Percentiles rank a stretch among this genome's conserved stretches.
Conservation (phyloP, 2,113 vertebrate genomes). For the Vanacampus margaritifer region DNA sequence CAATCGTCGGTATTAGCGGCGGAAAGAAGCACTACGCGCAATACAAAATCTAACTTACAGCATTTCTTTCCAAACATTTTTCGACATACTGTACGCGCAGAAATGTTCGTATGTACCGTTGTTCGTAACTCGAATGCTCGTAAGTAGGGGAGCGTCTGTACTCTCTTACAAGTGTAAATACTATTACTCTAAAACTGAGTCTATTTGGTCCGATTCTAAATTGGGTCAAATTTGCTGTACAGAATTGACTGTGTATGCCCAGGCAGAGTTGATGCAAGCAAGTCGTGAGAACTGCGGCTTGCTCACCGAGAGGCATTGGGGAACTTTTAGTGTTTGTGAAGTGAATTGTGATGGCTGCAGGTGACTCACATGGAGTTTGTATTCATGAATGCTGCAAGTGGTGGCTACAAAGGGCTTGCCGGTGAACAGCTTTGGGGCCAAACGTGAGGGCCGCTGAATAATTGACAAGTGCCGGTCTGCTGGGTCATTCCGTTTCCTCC, state of each 20-base stretch:
- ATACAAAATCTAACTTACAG: too few species aligned
- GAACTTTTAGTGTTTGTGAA: constrained; percentile 6
- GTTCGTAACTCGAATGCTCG: too few species aligned
- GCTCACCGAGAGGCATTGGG: neutral
- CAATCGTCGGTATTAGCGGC: too few species aligned
- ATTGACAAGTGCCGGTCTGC: constrained; percentile 37
- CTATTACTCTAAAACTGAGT: too few species aligned
- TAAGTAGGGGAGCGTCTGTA: too few species aligned
- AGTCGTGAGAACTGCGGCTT: neutral
- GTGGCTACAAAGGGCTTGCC: constrained; percentile 21
- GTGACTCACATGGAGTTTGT: constrained; percentile 22
- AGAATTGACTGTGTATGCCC: neutral
- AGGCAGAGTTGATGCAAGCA: neutral
- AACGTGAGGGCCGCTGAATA: constrained; percentile 36
- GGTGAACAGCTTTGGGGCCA: constrained; percentile 36
- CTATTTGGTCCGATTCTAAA: too few species aligned
- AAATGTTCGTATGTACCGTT: too few species aligned
- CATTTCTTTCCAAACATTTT: too few species aligned
- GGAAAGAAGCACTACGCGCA: too few species aligned
- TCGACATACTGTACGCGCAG: too few species aligned
- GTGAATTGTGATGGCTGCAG: constrained; percentile 27
- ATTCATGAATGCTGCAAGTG: constrained; percentile 48
- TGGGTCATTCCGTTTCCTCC: constrained; percentile 14
- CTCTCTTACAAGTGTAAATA: too few species aligned
- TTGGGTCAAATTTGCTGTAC: too few species aligned